Conservation (phyloP, 2,888 invertebrate genomes). For the Leptarthrus brevirostris region DNA sequence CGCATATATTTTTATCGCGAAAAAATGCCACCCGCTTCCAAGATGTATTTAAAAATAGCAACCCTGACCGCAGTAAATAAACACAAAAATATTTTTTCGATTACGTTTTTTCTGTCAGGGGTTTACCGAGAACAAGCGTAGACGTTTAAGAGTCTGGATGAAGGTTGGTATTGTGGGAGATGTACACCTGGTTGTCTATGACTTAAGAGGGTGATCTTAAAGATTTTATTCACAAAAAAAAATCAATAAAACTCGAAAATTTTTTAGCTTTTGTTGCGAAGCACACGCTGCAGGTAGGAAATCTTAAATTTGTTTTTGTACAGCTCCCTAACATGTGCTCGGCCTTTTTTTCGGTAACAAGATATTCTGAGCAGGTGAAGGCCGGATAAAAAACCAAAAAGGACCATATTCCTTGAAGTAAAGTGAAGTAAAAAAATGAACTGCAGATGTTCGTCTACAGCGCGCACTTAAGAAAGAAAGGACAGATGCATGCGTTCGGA, state of each 20-base stretch:
- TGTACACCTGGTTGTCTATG: neutral
- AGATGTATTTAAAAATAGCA: slow-evolving; percentile 18
- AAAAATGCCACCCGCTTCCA: neutral
- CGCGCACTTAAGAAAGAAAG: slow-evolving; percentile 2
- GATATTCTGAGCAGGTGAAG: slow-evolving; percentile 37
- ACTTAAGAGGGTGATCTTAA: neutral
- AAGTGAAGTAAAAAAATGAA: slow-evolving; percentile 1
- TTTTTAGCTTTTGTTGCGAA: no score
- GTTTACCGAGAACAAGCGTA: no score
- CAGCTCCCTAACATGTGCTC: slow-evolving; percentile 17
- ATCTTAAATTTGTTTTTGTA: slow-evolving; percentile 14
- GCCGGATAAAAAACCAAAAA: slow-evolving; percentile 5
- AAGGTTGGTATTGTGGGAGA: no score
- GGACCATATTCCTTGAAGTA: slow-evolving; percentile 27
- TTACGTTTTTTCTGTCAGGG: no score
- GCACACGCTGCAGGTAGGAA: slow-evolving; percentile 16
- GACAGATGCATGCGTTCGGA: slow-evolving; percentile 41
- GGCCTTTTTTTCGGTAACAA: slow-evolving; percentile 6
- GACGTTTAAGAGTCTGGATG: no score
- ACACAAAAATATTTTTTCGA: neutral
- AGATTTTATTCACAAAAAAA: no score
- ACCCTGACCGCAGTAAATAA: slow-evolving; percentile 4
- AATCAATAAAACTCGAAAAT: no score
- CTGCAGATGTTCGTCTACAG: slow-evolving; percentile 41
- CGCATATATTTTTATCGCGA: slow-evolving; percentile 7